These are phyloP conservation scores for Cheilosia scutellata DNA, from an alignment of 2,888 invertebrate genomes.

Conservation along the genomic window DNA sequence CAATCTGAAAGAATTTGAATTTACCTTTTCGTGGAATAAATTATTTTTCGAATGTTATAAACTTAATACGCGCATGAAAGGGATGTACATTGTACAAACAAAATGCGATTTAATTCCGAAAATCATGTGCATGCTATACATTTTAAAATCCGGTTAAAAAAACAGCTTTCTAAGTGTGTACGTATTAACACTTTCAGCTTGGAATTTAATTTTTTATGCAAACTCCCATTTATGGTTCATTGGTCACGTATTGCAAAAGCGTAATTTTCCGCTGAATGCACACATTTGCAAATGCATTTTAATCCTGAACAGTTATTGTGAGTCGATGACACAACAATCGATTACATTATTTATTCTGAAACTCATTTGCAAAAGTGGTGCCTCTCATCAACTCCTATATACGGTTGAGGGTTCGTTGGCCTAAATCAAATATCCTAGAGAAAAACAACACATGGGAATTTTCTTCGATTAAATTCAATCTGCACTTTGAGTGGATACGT, in stretches of 20 bases:
- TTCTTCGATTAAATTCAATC: conserved; percentile 35
- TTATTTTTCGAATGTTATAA: too few relatives aligned
- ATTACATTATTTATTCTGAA: conserved; percentile 4
- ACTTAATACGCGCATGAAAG: too few relatives aligned
- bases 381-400: neutral
- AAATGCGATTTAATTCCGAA: too few relatives aligned
- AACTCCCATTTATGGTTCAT: neutral
- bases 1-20: too few relatives aligned
- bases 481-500: conserved; percentile 1
- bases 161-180: too few relatives aligned
- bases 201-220: neutral
- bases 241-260: neutral
- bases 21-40: too few relatives aligned
- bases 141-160: too few relatives aligned
- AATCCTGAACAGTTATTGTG: neutral
- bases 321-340: neutral
- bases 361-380: neutral
- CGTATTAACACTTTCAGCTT: neutral
- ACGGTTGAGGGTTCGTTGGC: neutral
- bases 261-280: neutral
- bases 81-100: too few relatives aligned
- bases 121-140: too few relatives aligned
- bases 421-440: conserved; percentile 33
- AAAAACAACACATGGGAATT: conserved; percentile 35
- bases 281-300: neutral